Percentiles rank a stretch among this genome's conserved stretches.
Evolutionary conservation across 2,888 invertebrate genomes (phyloP).

Genomic region (Sarcophaga caerulescens): DNA sequence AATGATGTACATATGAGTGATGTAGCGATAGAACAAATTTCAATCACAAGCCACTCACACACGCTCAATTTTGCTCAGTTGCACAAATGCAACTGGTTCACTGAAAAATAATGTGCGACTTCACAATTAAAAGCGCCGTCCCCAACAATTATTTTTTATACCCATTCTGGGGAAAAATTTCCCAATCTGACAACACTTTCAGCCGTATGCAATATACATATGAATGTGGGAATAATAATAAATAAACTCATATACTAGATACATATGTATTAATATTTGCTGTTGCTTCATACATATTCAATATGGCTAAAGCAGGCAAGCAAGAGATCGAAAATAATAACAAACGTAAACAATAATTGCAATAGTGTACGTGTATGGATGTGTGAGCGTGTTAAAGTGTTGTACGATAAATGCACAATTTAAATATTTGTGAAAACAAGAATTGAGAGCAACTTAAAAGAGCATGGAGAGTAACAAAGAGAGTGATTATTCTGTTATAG

Average conservation of each 20-base stretch:
- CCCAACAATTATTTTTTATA: too few species aligned
- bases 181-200: not conserved
- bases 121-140: too few species aligned
- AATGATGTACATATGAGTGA: too few species aligned
- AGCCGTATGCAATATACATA: slow-evolving; percentile 36
- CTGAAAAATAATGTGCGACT: too few species aligned
- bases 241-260: not conserved
- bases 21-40: too few species aligned
- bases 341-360: not conserved
- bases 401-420: slow-evolving; percentile 36
- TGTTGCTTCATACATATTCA: not conserved
- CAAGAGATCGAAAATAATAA: not conserved
- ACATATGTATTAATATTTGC: not conserved
- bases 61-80: too few species aligned
- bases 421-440: not conserved
- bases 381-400: too few species aligned
- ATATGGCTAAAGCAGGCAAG: not conserved
- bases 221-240: slow-evolving; percentile 19
- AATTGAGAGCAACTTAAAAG: not conserved
- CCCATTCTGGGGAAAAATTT: too few species aligned
- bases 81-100: too few species aligned
- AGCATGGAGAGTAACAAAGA: not conserved
- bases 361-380: not conserved
- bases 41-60: too few species aligned
- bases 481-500: slow-evolving; percentile 9